Evolutionary conservation across 2,888 invertebrate species (phyloP).

Genomic region (Cantharis rustica): DNA sequence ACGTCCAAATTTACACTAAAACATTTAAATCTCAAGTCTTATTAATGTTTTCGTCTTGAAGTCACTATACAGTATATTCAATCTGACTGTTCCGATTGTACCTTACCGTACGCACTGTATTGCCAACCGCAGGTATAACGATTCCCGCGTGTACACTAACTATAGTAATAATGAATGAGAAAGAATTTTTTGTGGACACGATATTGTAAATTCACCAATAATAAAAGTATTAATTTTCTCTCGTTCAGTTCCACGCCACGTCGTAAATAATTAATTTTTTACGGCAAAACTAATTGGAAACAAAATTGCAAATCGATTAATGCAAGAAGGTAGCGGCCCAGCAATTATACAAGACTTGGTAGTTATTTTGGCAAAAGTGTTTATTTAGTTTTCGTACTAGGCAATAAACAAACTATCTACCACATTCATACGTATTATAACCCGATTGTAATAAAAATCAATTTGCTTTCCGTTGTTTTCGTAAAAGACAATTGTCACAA

Average conservation of each 20-base stretch:
- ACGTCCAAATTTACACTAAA: too few relatives aligned
- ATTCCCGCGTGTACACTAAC: not conserved
- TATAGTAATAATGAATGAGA: not conserved
- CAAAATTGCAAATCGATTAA: not conserved
- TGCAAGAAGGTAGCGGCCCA: not conserved
- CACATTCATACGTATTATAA: not conserved
- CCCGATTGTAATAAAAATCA: constrained; percentile 10
- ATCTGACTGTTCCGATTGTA: not conserved
- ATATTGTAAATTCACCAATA: not conserved
- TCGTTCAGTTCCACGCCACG: not conserved
- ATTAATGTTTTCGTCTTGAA: too few relatives aligned
- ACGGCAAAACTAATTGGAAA: not conserved
- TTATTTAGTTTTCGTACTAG: not conserved
- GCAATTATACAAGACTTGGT: not conserved
- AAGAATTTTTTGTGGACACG: not conserved
- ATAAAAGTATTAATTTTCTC: not conserved
- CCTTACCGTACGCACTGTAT: not conserved
- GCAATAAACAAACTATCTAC: not conserved
- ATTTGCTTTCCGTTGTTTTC: constrained; percentile 25
- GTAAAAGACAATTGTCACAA: constrained; percentile 22
- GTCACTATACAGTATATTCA: not conserved
- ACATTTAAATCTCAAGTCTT: too few relatives aligned
- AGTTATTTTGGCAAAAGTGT: not conserved
- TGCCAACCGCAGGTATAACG: not conserved
- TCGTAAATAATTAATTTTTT: not conserved